Percentiles rank a stretch among this genome's conserved stretches.
Evolutionary conservation across 2,888 invertebrate genomes (phyloP).

Genomic region (Eupithecia centaureata): DNA sequence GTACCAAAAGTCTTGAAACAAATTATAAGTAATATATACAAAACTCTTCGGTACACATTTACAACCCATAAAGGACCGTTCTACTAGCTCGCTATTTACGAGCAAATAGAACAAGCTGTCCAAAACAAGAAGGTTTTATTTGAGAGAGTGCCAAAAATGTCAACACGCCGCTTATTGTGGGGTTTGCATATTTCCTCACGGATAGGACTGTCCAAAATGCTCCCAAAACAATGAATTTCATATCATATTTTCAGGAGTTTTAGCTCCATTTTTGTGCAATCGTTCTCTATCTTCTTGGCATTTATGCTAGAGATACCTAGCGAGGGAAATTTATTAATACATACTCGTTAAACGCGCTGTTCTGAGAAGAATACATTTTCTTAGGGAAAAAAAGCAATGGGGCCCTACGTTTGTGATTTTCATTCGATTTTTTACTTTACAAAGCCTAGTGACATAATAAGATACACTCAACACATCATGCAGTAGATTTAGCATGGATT

Average conservation of each 20-base stretch:
- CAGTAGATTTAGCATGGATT: not conserved
- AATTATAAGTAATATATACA: no score
- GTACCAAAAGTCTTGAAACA: not conserved
- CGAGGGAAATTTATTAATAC: not conserved
- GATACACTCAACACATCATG: not conserved
- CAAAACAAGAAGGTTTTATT: not conserved
- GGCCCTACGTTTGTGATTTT: not conserved
- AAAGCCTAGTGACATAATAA: not conserved
- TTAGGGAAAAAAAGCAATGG: not conserved
- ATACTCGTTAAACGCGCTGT: not conserved
- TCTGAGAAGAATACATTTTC: not conserved
- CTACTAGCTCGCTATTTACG: not conserved
- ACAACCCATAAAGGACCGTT: not conserved
- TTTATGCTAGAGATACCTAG: not conserved
- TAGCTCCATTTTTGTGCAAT: not conserved
- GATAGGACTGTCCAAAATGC: not conserved
- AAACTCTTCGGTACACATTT: no score
- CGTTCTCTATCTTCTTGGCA: not conserved
- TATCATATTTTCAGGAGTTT: not conserved
- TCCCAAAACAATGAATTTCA: not conserved
- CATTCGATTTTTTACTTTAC: not conserved
- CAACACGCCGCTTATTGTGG: constrained; percentile 8
- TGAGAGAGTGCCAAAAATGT: constrained; percentile 10
- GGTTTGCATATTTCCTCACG: not conserved
- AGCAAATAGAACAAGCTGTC: constrained; percentile 1